Evolutionary conservation across 2,113 vertebrate species (phyloP).

Genomic region (Spilogale gracilis): DNA sequence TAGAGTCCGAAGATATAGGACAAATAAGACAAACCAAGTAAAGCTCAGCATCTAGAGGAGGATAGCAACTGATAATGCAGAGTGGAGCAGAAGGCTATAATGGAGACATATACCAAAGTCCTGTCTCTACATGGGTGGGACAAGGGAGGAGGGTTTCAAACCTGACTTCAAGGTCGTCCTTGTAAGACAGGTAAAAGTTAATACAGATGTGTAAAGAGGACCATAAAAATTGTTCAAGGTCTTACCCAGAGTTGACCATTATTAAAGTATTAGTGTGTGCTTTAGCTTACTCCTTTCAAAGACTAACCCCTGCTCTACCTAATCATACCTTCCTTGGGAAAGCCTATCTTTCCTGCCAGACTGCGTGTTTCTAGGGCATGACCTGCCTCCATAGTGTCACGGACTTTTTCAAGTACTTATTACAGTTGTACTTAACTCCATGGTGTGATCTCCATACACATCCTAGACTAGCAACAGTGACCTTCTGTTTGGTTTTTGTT

Average conservation of each 20-base stretch:
- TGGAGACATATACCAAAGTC: background rate
- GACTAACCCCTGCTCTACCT: background rate
- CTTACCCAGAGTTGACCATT: background rate
- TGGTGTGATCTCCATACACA: background rate
- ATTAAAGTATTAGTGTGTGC: background rate
- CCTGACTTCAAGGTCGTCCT: background rate
- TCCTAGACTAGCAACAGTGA: background rate
- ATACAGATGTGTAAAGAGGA: background rate
- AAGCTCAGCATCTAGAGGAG: background rate
- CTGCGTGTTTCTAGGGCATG: background rate
- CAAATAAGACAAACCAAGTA: background rate
- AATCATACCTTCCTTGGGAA: background rate
- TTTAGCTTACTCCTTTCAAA: background rate
- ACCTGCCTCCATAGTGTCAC: fast-evolving
- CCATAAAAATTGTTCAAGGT: background rate
- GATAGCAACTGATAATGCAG: background rate
- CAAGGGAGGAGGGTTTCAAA: background rate
- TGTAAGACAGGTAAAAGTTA: background rate
- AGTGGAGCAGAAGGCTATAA: fast-evolving
- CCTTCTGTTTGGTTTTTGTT: background rate
- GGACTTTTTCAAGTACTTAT: background rate
- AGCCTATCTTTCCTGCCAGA: background rate
- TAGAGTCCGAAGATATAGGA: background rate
- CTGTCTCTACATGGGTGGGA: background rate
- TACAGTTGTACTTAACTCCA: background rate